Base-by-base conservation (phyloP, 2,888 invertebrate genomes). In the Pherbina coryleti region DNA sequence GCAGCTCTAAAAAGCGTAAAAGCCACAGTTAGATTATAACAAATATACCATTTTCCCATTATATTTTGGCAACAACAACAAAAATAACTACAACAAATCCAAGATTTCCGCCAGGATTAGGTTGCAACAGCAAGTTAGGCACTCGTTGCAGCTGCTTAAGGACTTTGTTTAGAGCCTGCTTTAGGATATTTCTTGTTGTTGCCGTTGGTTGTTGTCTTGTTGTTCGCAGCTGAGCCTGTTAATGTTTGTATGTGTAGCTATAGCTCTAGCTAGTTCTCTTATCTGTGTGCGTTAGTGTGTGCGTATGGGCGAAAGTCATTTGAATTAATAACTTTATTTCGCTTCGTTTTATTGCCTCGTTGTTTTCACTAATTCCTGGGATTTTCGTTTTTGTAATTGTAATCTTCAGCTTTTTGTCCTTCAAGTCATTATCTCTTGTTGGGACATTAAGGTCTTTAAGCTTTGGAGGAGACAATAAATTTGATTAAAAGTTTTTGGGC, bases 251-350 rank as follows among this genome's bases (percentile, higher is more conserved):
- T 28, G 25, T 28, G 28, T 60, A 31, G 25, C 9, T 11, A 28
- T 44, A 11, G 44, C 7, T 7, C 2, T 9, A 4, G 57, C 55
- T 55, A 14, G 5, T 22, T 3, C 17, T 14, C 17, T 2, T 51
- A 3, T 22, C 1, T 22, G 22, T 57, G 22, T 14, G 57, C 3
- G 2, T 17, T n/a, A 8, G 28, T 31, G n/a, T 51, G 53, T 53
- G 70, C 2, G 70, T 70, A 5, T 49, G 51, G 53, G 70, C 17
- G 51, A 55, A 28, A 31, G 53, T 25, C 80, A 82, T 83, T 83
- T 83, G 81, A 84, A 84, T 84, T 84, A 84, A 84, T 84, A 84
- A 83, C 83, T 84, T 82, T 84, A 83, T 84, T 83, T 84, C 84
- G 82, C 44, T 44, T 44, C 7, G 44, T 44, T 44, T 84, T 81